Evolutionary conservation across 2,888 invertebrate genomes (phyloP), one percentile per base, ranked within the genome.

Genomic region (Chrysina gloriosa): DNA sequence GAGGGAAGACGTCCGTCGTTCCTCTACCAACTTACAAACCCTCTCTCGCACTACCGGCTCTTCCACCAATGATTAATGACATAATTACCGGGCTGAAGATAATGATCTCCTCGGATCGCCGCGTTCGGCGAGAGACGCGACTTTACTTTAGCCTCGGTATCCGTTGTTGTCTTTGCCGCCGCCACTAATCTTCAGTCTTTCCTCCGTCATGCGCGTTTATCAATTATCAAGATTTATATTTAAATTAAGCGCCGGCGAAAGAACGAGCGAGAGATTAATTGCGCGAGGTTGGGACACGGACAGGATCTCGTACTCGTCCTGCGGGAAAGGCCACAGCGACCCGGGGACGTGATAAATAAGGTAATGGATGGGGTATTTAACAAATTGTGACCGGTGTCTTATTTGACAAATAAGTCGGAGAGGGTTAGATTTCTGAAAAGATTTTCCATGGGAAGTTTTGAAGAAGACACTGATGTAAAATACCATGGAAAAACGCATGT

Each of bases 11-110:
- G 19, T 47, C 48, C 39, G 25, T 65, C 65, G 39, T 54, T 14
- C 34, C 45, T 47, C 19, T 67, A 48, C 19, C 16, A 4, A 14
- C 58, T 25, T 3, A 23, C 58, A 48, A 61, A 61, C 58, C 52
- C 64, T 65, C 52, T 65, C 39, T 50, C 25, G 27, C 54, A 27
- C 65, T 52, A 56, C 47, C 65, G 65, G 65, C 72, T n/a, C n/a
- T 69, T 72, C 69, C 61, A 65, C 58, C 58, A 50, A 73, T 76
- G 76, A 77, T 77, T 76, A 76, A 77, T 76, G 76, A 72, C 73
- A 76, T 76, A 77, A 76, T 77, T 77, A 77, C 75, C 72, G 69
- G 73, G 73, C 61, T 70, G 50, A 69, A 71, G 74, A 74, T 73
- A 73, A 74, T 72, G 70, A 74, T 74, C 74, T 71, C 67, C 39